phyloP scores from a whole-genome alignment of 1,140 invertebrate genomes.

The Ostrea edulis region DNA sequence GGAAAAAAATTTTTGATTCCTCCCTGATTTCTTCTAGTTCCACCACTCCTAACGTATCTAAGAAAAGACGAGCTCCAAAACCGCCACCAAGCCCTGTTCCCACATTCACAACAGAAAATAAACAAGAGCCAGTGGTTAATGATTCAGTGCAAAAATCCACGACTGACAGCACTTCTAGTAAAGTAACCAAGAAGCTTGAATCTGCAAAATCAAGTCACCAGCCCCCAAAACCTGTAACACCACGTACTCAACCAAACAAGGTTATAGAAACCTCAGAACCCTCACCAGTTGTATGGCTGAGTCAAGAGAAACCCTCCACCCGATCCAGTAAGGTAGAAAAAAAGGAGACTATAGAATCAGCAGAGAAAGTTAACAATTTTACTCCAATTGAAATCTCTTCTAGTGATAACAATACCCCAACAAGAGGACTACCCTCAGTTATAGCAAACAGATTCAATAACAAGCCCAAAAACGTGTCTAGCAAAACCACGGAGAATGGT shows the following conservation, averaged over 20 bases:
- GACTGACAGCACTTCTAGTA: not conserved
- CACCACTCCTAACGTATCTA: not conserved
- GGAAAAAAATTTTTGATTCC: constrained; percentile 67
- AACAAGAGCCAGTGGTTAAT: not conserved
- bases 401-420: constrained; percentile 51
- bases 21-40: constrained; percentile 33
- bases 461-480: constrained; percentile 49
- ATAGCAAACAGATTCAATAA: constrained; percentile 52
- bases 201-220: not conserved
- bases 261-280: not conserved
- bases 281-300: not conserved
- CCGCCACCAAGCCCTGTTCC: not conserved
- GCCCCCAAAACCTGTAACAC: not conserved
- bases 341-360: constrained; percentile 46
- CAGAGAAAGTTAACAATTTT: constrained; percentile 40
- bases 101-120: not conserved
- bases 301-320: not conserved
- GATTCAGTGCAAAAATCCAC: not conserved
- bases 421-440: constrained; percentile 47
- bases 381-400: constrained; percentile 23
- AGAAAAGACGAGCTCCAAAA: constrained; percentile 5
- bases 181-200: not conserved
- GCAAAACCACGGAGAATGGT: constrained; percentile 43
- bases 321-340: constrained; percentile 54
- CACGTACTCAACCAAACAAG: not conserved